Percentiles rank a stretch among this genome's conserved stretches.
Conservation (phyloP, 2,113 vertebrate species). For the Brachyhypopomus occidentalis region DNA sequence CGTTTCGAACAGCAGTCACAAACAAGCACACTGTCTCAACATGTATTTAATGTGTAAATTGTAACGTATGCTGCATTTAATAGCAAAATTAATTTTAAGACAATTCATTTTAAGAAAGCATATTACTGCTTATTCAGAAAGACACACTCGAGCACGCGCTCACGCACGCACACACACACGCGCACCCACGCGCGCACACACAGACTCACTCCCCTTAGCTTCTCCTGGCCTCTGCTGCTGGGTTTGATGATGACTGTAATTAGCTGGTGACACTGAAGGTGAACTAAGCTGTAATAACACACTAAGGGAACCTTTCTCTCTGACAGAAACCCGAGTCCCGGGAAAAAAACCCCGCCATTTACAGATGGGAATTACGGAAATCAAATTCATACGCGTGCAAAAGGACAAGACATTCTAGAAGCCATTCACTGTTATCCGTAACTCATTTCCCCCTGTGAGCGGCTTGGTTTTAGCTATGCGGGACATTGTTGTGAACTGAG, state of each 20-base stretch:
- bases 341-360: constrained; percentile 40
- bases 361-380: constrained; percentile 34
- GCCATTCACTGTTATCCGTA: not conserved
- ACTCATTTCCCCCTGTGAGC: constrained; percentile 1
- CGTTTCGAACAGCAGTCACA: not conserved
- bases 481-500: not conserved
- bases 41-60: too few species aligned
- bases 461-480: constrained; percentile 2
- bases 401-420: not conserved
- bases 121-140: not conserved
- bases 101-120: not conserved
- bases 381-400: constrained; percentile 23
- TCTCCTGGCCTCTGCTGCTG: constrained; percentile 29
- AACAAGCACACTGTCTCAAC: not conserved
- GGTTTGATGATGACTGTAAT: constrained; percentile 56
- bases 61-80: too few species aligned
- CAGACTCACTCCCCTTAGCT: constrained; percentile 10
- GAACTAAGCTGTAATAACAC: constrained; percentile 52
- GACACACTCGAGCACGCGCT: not conserved
- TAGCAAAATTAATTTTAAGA: too few species aligned
- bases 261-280: constrained; percentile 53
- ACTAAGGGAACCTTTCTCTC: constrained; percentile 32
- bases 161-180: constrained; percentile 7
- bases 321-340: constrained; percentile 37
- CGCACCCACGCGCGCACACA: constrained; percentile 21